Evolutionary conservation across 2,888 invertebrate genomes (phyloP).

Genomic region (Sinohyriopsis cumingii): DNA sequence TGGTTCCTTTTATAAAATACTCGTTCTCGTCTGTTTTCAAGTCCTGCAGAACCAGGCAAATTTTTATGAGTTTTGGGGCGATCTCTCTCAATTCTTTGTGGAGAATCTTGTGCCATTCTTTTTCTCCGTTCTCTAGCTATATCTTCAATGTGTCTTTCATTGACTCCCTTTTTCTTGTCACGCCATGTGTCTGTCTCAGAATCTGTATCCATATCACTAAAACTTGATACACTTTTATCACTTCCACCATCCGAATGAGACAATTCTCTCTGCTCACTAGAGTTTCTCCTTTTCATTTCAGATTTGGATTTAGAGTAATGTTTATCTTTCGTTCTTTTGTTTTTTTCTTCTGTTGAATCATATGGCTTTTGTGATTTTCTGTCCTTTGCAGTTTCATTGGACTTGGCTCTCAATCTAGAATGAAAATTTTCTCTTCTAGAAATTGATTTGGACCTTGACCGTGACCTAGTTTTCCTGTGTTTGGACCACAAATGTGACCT

Average conservation of each 20-base stretch:
- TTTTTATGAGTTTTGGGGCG: too few species aligned
- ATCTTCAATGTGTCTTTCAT: conserved; percentile 38
- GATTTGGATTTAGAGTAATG: conserved; percentile 8
- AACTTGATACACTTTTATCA: conserved; percentile 30
- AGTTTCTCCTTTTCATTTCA: conserved; percentile 5
- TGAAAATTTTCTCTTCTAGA: background rate
- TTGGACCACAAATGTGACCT: conserved; percentile 1
- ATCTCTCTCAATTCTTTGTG: conserved; percentile 3
- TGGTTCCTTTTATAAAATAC: too few species aligned
- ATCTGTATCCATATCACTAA: conserved; percentile 54
- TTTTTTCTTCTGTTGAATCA: conserved; percentile 11
- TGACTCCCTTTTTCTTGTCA: conserved; percentile 35
- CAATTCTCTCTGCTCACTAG: background rate
- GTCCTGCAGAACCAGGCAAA: too few species aligned
- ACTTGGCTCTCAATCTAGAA: background rate
- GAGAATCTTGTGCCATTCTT: conserved; percentile 21
- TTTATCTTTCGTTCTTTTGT: conserved; percentile 24
- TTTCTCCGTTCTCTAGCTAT: conserved; percentile 44
- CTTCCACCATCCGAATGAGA: conserved; percentile 21
- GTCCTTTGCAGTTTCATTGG: conserved; percentile 6
- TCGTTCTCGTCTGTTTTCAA: too few species aligned
- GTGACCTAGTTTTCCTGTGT: conserved; percentile 5
- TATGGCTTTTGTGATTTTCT: background rate
- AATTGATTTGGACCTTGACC: conserved; percentile 1
- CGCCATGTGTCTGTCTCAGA: conserved; percentile 44